A percentile compares a stretch with the other conserved stretches of the same genome.
phyloP scores from a whole-genome alignment of 2,797 vertebrate species.

The Hemibagrus guttatus region DNA sequence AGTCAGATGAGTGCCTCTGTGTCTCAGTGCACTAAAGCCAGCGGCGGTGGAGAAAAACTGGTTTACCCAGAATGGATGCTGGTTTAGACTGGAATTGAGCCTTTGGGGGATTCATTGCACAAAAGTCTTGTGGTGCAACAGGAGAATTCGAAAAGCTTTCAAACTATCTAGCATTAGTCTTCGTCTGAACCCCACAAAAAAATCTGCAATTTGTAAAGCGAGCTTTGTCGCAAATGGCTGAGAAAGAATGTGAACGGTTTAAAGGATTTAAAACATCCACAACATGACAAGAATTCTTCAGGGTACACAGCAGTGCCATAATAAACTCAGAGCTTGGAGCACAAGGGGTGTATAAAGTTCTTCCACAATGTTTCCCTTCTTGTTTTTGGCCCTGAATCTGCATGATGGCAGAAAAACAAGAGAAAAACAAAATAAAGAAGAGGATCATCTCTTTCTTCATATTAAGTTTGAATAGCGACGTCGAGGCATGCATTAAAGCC shows the following conservation, averaged over 20 bases:
- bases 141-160: neutral
- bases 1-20: conserved; percentile 44
- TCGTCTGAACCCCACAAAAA: neutral
- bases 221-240: neutral
- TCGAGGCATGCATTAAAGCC: neutral
- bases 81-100: conserved; percentile 47
- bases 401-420: neutral
- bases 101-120: conserved; percentile 33
- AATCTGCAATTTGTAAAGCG: neutral
- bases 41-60: conserved; percentile 46
- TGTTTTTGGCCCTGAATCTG: conserved; percentile 13
- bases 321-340: neutral
- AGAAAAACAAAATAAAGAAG: neutral
- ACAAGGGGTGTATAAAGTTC: conserved; percentile 1
- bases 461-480: neutral
- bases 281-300: neutral
- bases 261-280: conserved; percentile 9
- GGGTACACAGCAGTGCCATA: conserved; percentile 1
- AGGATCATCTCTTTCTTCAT: neutral
- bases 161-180: neutral
- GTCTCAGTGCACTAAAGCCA: conserved; percentile 16
- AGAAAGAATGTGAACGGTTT: conserved; percentile 3
- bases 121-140: conserved; percentile 3
- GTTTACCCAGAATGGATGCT: conserved; percentile 53
- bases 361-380: neutral